Conservation (phyloP, 2,797 vertebrate species). For the Busarellus nigricollis region DNA sequence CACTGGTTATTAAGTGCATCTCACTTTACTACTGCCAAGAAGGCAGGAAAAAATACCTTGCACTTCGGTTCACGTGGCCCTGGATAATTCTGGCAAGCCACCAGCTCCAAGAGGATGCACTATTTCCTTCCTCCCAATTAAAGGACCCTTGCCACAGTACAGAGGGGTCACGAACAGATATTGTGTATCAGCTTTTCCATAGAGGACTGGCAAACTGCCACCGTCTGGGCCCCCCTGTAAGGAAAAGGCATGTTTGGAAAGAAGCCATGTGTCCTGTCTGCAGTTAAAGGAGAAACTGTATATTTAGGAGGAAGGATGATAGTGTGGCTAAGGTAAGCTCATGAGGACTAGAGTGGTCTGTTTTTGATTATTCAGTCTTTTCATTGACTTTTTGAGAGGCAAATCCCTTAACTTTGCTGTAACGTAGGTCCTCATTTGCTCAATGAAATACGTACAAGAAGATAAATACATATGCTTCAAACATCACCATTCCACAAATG, state of each 20-base stretch:
- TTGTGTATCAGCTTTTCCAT: background rate
- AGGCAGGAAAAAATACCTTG: background rate
- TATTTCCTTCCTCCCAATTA: background rate
- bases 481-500: background rate
- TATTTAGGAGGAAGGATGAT: background rate
- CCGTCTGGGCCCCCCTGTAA: background rate
- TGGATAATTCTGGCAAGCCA: background rate
- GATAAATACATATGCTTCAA: background rate
- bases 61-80: background rate
- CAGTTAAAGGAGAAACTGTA: background rate
- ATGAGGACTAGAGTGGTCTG: background rate
- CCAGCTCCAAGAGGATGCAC: background rate
- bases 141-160: background rate
- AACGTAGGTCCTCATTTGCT: background rate
- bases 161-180: background rate
- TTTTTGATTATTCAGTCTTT: background rate
- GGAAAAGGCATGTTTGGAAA: background rate
- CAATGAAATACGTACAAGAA: background rate
- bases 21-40: background rate
- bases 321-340: background rate
- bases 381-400: background rate
- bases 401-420: background rate
- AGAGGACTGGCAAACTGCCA: background rate
- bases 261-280: background rate
- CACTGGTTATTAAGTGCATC: background rate